A percentile compares a stretch with the other conserved stretches of the same genome.
phyloP scores from a whole-genome alignment of 2,797 vertebrate species.

The Sardinella longiceps region DNA sequence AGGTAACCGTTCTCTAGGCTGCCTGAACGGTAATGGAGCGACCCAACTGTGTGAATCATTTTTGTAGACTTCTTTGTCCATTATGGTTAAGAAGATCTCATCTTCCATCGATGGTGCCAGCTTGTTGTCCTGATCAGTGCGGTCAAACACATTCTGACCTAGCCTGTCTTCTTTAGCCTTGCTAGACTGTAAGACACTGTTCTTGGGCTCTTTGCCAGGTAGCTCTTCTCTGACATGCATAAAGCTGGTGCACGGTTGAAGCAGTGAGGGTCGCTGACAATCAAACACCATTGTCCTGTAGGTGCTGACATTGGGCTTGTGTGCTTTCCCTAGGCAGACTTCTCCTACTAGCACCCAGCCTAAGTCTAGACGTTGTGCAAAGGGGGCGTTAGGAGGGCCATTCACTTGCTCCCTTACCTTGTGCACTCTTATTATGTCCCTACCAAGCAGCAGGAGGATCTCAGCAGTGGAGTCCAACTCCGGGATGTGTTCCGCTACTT shows the following conservation, averaged over 20 bases:
- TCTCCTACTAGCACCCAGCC: neutral
- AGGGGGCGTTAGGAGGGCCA: neutral
- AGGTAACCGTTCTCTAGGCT: neutral
- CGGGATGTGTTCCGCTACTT: conserved; percentile 25
- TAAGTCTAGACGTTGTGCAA: neutral
- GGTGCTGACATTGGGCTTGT: neutral
- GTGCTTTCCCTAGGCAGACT: neutral
- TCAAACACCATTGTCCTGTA: neutral
- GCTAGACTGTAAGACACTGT: neutral
- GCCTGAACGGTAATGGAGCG: conserved; percentile 26
- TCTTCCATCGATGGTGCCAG: conserved; percentile 27
- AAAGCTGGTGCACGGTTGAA: no score
- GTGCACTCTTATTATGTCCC: conserved; percentile 33
- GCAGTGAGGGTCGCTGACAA: no score
- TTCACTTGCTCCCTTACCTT: neutral
- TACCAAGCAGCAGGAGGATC: conserved; percentile 29
- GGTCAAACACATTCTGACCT: neutral
- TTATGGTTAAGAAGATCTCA: conserved; percentile 17
- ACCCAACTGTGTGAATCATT: conserved; percentile 24
- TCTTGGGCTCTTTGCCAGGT: no score
- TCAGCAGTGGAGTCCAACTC: conserved; percentile 21
- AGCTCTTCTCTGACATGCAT: no score
- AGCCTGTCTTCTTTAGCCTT: neutral
- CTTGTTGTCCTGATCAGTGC: conserved; percentile 1
- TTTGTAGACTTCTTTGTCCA: conserved; percentile 21